These are phyloP conservation scores for Drosophila lacertosa DNA, from an alignment of 1,140 invertebrate species.

Conservation along the genomic window DNA sequence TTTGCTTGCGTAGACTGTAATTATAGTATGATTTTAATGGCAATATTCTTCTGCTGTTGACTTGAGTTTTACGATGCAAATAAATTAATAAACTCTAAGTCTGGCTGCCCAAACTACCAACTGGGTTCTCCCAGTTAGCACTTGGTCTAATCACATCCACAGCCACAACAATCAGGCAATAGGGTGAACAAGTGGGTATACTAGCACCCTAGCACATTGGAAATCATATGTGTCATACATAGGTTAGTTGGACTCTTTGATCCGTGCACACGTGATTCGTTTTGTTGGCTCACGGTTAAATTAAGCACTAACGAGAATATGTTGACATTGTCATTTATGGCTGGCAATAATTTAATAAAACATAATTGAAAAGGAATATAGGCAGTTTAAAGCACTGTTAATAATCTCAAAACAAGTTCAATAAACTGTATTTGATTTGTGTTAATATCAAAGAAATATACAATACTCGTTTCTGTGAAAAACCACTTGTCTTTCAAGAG, in stretches of 20 bases:
- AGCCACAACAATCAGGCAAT: slow-evolving; percentile 1
- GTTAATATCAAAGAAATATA: background rate
- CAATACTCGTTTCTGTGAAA: too few relatives aligned
- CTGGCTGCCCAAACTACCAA: background rate
- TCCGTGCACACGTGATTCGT: too few relatives aligned
- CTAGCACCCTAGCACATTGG: too few relatives aligned
- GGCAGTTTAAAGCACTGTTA: background rate
- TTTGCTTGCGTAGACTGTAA: slow-evolving; percentile 25
- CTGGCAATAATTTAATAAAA: background rate
- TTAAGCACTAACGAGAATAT: background rate
- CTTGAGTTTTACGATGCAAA: slow-evolving; percentile 53
- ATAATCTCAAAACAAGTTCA: background rate
- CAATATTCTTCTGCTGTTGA: slow-evolving; percentile 39
- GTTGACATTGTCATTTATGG: background rate
- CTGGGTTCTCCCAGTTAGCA: background rate
- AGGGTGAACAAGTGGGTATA: too few relatives aligned
- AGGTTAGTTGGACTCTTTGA: too few relatives aligned
- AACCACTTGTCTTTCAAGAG: too few relatives aligned
- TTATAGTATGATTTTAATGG: background rate
- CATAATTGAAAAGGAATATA: background rate
- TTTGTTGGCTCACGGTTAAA: background rate
- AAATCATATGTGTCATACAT: too few relatives aligned
- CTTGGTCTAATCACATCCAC: background rate
- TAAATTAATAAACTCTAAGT: slow-evolving; percentile 58
- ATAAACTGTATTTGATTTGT: background rate